These are phyloP conservation scores for Manis javanica DNA, from an alignment of 2,797 vertebrate species.

Conservation along the genomic window DNA sequence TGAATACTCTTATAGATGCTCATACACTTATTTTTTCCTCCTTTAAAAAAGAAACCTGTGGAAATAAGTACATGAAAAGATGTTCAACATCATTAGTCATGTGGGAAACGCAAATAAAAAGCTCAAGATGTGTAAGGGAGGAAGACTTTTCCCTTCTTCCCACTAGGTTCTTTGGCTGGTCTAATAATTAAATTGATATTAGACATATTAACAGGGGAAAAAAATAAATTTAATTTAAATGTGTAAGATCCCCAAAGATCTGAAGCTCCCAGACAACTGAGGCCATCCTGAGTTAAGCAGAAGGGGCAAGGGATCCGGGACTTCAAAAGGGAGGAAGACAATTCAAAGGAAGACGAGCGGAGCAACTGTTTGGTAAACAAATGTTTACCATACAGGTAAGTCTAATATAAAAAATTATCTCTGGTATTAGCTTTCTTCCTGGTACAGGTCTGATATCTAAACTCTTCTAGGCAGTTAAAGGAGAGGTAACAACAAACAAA, in stretches of 20 bases:
- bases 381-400: background rate
- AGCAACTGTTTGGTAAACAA: background rate
- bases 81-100: background rate
- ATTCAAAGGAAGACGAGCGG: background rate
- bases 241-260: background rate
- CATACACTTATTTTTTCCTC: background rate
- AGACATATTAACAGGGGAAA: background rate
- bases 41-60: background rate
- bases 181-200: background rate
- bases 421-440: background rate
- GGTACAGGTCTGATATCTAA: background rate
- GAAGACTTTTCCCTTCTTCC: background rate
- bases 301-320: background rate
- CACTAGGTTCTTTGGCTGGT: background rate
- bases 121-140: background rate
- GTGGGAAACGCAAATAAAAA: slow-evolving; percentile 13
- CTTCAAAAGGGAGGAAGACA: background rate
- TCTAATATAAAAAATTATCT: background rate
- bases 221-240: background rate
- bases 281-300: background rate
- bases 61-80: background rate
- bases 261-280: background rate
- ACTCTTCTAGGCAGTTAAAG: background rate
- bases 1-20: background rate
- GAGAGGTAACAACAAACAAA: background rate